These are phyloP conservation scores for Acipenser ruthenus DNA, from an alignment of 2,797 vertebrate species.

Conservation along the genomic window DNA sequence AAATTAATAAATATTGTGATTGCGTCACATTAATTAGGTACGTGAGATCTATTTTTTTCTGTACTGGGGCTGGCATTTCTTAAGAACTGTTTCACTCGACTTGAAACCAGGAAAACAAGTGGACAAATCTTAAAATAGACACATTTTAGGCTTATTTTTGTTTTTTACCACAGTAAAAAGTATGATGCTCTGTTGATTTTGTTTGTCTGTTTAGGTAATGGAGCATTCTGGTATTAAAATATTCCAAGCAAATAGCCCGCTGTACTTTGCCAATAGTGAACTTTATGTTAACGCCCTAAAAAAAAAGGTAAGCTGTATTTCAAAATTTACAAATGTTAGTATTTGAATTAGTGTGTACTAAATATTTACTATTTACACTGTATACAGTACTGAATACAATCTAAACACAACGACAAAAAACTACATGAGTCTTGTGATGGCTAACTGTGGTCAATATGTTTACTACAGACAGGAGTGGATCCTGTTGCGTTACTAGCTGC, in stretches of 20 bases:
- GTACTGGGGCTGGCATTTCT: background rate
- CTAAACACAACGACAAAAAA: no score
- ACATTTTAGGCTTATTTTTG: no score
- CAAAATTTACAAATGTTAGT: no score
- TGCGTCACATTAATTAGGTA: no score
- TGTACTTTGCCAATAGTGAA: slow-evolving; percentile 95
- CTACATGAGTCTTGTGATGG: no score
- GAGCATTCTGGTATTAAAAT: slow-evolving; percentile 90
- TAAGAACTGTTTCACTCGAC: slow-evolving; percentile 4
- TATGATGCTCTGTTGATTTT: slow-evolving; percentile 15
- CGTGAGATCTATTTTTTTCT: background rate
- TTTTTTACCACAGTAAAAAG: no score
- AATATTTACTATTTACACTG: no score
- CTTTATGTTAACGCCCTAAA: slow-evolving; percentile 75
- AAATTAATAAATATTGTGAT: no score
- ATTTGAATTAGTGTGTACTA: no score
- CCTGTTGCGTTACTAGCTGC: slow-evolving; percentile 60
- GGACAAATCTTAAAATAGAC: no score
- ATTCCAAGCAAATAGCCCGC: slow-evolving; percentile 83
- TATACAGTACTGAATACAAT: no score
- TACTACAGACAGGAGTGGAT: slow-evolving; percentile 73
- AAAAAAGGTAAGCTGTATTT: slow-evolving; percentile 68
- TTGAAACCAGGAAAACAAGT: background rate
- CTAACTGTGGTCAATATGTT: background rate
- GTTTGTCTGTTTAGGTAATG: slow-evolving; percentile 55